Base-by-base conservation (phyloP, 2,888 invertebrate genomes). In the Epistrophe grossulariae region DNA sequence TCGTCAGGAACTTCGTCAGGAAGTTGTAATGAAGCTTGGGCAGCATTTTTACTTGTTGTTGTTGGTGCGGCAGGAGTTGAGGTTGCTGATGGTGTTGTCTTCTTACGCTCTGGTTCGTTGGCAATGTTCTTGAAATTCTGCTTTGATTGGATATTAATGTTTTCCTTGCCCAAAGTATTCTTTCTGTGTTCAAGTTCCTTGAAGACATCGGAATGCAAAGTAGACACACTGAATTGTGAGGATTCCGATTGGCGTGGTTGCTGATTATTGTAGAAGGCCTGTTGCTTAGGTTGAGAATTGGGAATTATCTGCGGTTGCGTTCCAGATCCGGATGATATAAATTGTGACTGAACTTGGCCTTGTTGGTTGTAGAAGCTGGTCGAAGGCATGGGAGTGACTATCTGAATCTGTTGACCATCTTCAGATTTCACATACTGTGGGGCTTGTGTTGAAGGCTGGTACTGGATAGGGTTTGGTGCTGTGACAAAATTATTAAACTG, bases 1-100 rank as follows among this genome's bases (percentile, higher is more conserved):
- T 98, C 97, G 88, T 97, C 97, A 6, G 98, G 98, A 8, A 97
- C 97, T 93, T 98, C 97, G 90, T 97, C 97, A 13, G 98, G 98
- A 57, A 98, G 93, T 89, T 94, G 93, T 88, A 95, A 94, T 10
- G 92, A 89, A 57, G 91, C 88, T 74, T 91, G 88, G 79, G 90
- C 87, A 89, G 90, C 82, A 88, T 89, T 77, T 90, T 78, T 73
- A 19, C 74, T 74, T 17, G 89, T 87, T 9, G 88, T 84, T 50
- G 84, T 52, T 62, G 90, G 79, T 1, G 88, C 52, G 6, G 87
- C 45, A 2, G 88, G 43, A 0, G 89, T 78, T 17, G 89, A 66
- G 11, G 83, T 66, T 5, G 85, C 2, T 6, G 84, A 24, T 24
- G n/a, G 3, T 7, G 77, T 7, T 7, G 76, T 48, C 0, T 35